Evolutionary conservation across 1,140 invertebrate species (phyloP), one percentile per base, ranked within the genome.

Genomic region (Acyrthosiphon pisum): DNA sequence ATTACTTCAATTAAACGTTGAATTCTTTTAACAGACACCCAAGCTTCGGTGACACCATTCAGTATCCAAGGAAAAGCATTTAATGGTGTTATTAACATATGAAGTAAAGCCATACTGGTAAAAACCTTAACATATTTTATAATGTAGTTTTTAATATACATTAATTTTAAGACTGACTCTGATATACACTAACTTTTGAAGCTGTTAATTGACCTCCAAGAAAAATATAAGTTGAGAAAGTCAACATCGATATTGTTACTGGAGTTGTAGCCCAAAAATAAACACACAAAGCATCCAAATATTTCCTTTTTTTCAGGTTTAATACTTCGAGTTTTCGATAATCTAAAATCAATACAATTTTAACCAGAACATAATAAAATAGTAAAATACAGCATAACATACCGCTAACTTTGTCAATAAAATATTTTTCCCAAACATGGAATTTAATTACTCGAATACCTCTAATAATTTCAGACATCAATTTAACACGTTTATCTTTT

Each of bases 261-360:
- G 99, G 99, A n/a, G 99, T 99, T 18, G 98, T 99, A 2, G 99
- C 99, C 99, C 99, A 99, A 95, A 99, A 98, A 95, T 98, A 99
- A 4, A 99, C 99, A 96, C 99, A 99, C 88, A 99, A 95, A n/a
- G 99, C 99, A 96, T 99, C 99, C 93, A 99, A 95, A 95, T 99
- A 99, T 96, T 99, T 99, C 94, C 98, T 96, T 35, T 97, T 97
- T 94, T 97, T 97, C 86, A 99, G 95, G 94, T 97, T 97, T 91
- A 96, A 96, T 37, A 99, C 94, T 96, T 99, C 98, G 81, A 95
- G 94, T 7, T 96, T 95, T 86, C 98, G 96, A 23, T 97, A 95
- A 94, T 96, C 96, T 97, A 94, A 89, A 94, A 94, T 89, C 94
- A 94, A 94, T 93, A 93, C 93, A 93, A 0, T 35, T 44, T 56